Conservation (phyloP, 2,797 vertebrate species). For the Melanotaenia pygmaea region DNA sequence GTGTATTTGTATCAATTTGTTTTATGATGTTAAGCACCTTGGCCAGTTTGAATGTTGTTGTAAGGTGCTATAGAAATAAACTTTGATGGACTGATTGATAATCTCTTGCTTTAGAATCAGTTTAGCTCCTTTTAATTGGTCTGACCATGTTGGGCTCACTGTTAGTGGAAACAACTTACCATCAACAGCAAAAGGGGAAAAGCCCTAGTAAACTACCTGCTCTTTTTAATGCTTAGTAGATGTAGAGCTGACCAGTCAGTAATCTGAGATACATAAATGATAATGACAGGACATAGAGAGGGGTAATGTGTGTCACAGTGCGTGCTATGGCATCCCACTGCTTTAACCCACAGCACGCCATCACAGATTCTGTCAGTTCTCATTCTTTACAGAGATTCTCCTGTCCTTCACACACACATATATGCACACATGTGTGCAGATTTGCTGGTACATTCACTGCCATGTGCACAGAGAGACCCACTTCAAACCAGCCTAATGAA, state of each 20-base stretch:
- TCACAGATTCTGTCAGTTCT: slow-evolving; percentile 64
- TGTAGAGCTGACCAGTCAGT: slow-evolving; percentile 15
- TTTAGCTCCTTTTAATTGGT: background rate
- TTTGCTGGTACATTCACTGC: slow-evolving; percentile 14
- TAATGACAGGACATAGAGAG: slow-evolving; percentile 53
- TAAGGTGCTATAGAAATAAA: too few relatives aligned
- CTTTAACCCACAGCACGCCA: slow-evolving; percentile 67
- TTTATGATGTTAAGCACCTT: too few relatives aligned
- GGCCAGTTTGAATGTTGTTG: too few relatives aligned
- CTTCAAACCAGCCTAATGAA: slow-evolving; percentile 63
- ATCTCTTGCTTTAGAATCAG: background rate
- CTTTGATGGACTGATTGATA: too few relatives aligned
- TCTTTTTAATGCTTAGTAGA: slow-evolving; percentile 22
- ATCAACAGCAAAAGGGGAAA: background rate
- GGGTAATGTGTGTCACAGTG: slow-evolving; percentile 67
- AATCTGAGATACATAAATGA: slow-evolving; percentile 31
- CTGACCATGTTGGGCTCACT: background rate
- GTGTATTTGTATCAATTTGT: too few relatives aligned
- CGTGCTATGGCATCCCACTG: slow-evolving; percentile 54
- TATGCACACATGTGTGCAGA: slow-evolving; percentile 4
- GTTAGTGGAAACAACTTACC: background rate
- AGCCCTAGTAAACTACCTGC: background rate
- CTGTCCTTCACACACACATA: slow-evolving; percentile 31
- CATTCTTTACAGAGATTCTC: slow-evolving; percentile 54
- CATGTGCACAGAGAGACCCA: slow-evolving; percentile 26